Base-by-base conservation (phyloP, 2,888 invertebrate genomes). In the Omphaloscelis lunosa region DNA sequence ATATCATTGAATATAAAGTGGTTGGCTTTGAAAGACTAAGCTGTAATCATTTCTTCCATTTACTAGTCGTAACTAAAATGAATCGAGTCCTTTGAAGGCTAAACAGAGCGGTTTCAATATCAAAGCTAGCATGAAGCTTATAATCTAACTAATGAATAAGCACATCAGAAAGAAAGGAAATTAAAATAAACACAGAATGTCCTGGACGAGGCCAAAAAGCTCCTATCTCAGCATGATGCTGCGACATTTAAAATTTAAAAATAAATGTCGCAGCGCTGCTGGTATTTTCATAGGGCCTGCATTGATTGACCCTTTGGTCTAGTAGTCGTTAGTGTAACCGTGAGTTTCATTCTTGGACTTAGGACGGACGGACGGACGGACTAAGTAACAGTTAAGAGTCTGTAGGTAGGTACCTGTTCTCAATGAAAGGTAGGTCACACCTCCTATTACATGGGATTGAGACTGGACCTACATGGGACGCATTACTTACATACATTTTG, bases 71-170 rank as follows among this genome's bases (percentile, higher is more conserved):
- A 15, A 45, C 17, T 63, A 58, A 53, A 39, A 5, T 17, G 58
- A 80, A 74, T 62, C 27, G 39, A 80, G 45, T 45, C 20, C 53
- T 53, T 73, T 80, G 65, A 59, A 63, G 12, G 34, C 6, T 29
- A 12, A 34, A 56, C n/a, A 5, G 12, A 29, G 27, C 6, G 9
- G 29, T 59, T 58, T 77, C 29, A 34, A 34, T 34, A 34, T 34
- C 34, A 34, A 34, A 34, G 2, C 34, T 34, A 34, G 34, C 4
- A 4, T 34, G 34, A 34, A 34, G 34, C 34, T 34, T 34, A 0
- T 34, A 34, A 34, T 34, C 34, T 2, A 34, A 34, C 34, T 34
- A 34, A 34, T 34, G 34, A 34, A 34, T 34, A 34, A 34, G 34
- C 34, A 34, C 34, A 34, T 34, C 5, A 34, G 34, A 34, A 34